phyloP scores from a whole-genome alignment of 2,888 invertebrate species.

The Drosophila anomelani region DNA sequence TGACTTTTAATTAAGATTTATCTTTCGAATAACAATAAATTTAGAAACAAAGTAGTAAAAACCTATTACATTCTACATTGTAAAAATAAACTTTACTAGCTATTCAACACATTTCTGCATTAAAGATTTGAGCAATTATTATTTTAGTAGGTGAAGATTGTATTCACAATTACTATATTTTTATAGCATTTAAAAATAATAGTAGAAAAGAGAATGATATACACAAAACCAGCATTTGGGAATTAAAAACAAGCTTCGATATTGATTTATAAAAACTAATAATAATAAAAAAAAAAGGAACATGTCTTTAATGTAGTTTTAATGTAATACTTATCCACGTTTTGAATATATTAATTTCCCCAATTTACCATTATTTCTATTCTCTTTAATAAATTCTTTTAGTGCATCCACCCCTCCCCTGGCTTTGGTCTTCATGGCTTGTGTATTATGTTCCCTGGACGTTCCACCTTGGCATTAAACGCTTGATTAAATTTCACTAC shows the following conservation, averaged over 20 bases:
- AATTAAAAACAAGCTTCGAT: background rate
- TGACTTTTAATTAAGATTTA: background rate
- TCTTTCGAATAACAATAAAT: background rate
- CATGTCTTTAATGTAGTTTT: background rate
- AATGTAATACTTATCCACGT: too few relatives aligned
- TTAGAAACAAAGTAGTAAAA: background rate
- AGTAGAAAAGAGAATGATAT: background rate
- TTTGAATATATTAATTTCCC: too few relatives aligned
- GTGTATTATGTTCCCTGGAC: slow-evolving; percentile 71
- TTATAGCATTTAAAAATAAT: background rate
- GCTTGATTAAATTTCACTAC: slow-evolving; percentile 83
- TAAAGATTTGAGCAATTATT: background rate
- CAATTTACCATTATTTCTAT: background rate
- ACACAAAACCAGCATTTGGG: background rate
- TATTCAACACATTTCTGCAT: background rate
- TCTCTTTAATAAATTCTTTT: background rate
- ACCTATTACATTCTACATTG: background rate
- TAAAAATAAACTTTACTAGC: background rate
- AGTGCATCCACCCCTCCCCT: slow-evolving; percentile 24
- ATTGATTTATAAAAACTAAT: too few relatives aligned
- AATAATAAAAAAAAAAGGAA: too few relatives aligned
- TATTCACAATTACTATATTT: background rate
- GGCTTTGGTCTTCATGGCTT: slow-evolving; percentile 8
- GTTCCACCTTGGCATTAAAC: slow-evolving; percentile 81
- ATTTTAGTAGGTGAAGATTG: background rate